phyloP scores from a whole-genome alignment of 2,113 vertebrate species.

The Chrysochloris asiatica region DNA sequence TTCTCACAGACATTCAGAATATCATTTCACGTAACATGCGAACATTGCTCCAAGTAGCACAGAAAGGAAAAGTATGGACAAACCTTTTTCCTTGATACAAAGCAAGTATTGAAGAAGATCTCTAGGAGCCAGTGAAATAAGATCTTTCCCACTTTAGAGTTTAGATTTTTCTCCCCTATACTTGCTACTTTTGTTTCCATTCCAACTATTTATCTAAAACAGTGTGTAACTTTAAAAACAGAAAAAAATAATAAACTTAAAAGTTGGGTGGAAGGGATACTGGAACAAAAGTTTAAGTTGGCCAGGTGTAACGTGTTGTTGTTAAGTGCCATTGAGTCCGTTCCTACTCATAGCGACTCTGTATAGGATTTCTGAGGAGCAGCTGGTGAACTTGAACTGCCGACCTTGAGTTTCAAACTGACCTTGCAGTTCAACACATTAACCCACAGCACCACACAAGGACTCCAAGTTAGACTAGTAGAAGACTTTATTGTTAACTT shows the following conservation, averaged over 20 bases:
- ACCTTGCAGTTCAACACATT: no score
- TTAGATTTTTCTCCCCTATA: constrained; percentile 67
- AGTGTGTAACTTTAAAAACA: constrained; percentile 70
- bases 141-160: constrained; percentile 66
- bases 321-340: no score
- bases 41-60: constrained; percentile 54
- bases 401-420: no score
- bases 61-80: constrained; percentile 50
- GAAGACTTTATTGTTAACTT: constrained; percentile 81
- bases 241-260: constrained; percentile 56
- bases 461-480: constrained; percentile 71
- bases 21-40: constrained; percentile 60
- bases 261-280: constrained; percentile 19
- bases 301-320: no score
- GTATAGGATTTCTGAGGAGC: no score
- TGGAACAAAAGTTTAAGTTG: constrained; percentile 60
- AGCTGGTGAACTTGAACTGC: no score
- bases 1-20: constrained; percentile 59
- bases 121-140: constrained; percentile 64
- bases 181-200: constrained; percentile 71
- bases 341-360: no score
- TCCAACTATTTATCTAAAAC: constrained; percentile 70
- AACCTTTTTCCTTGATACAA: constrained; percentile 49
- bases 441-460: no score
- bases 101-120: constrained; percentile 33